phyloP scores from a whole-genome alignment of 2,113 vertebrate species.

The Ictalurus punctatus region DNA sequence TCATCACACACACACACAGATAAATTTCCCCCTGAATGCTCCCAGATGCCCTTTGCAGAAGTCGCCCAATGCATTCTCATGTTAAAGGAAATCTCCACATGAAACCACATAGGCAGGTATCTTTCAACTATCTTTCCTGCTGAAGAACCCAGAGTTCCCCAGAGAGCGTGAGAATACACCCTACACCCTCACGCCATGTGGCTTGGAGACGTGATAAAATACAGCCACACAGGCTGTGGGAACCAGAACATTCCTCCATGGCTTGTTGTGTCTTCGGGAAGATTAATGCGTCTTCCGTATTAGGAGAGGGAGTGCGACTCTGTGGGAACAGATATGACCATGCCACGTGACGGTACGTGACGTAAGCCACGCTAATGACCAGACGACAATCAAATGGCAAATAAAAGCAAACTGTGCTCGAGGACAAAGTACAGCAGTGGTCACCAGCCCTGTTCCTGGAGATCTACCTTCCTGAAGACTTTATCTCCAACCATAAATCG shows the following conservation, averaged over 20 bases:
- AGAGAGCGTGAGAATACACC: constrained; percentile 30
- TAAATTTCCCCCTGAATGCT: not conserved
- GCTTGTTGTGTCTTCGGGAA: constrained; percentile 59
- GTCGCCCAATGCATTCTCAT: not conserved
- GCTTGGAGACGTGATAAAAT: constrained; percentile 54
- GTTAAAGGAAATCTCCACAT: not conserved
- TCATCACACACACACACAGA: constrained; percentile 4
- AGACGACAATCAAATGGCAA: not conserved
- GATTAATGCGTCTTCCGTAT: constrained; percentile 33
- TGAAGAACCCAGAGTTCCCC: not conserved
- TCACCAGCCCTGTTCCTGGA: too few species aligned
- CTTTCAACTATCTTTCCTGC: not conserved
- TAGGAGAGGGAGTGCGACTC: not conserved
- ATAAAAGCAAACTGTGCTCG: not conserved
- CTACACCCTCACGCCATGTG: constrained; percentile 30
- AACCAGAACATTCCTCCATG: constrained; percentile 62
- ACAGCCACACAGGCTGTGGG: constrained; percentile 57
- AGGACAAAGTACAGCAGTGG: not conserved
- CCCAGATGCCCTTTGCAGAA: not conserved
- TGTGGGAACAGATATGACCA: not conserved
- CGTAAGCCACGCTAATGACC: not conserved
- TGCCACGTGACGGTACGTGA: not conserved
- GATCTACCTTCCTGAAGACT: too few species aligned
- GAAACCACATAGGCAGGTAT: not conserved
- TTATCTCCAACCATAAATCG: too few species aligned